Evolutionary conservation across 30 jellyfish, hydroid and myxozoan species (phyloP), one percentile per base, ranked within the genome.

Genomic region (Hydractinia symbiolongicarpus): DNA sequence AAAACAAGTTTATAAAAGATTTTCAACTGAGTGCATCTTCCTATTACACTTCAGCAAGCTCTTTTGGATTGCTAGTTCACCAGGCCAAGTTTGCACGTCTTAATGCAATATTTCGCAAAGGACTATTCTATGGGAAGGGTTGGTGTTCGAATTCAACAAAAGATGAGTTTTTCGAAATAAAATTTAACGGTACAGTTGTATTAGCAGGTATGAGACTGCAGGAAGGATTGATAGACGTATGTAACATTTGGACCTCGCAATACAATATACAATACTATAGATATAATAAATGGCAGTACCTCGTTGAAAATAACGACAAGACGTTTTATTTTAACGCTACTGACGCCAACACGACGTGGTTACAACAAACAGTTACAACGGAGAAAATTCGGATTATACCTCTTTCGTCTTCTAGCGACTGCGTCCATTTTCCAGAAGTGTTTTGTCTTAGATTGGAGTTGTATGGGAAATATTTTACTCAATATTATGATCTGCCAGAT

Each of bases 121-220:
- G 95, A 5, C 53, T 87, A 9, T 55, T 84, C 8, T 67, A 74
- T 16, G 89, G 84, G 61, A 87, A 85, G 8, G 95, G 95, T 40
- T 86, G 95, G 95, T 86, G 95, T 67, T 86, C 95, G 17, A 72
- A 55, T 8, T 13, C 83, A 4, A 61, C 75, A 40, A 76, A 70
- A 0, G 66, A 53, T 0, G 95, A 86, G 73, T 86, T 79, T 71
- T 51, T 73, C 5, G 79, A 86, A 57, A 81, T 86, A 13, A 67
- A 80, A 70, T 81, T 86, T 50, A 68, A 53, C 5, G 68, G 75
- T 21, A 50, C 79, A 8, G 86, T 73, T 8, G 11, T 72, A n/a
- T 72, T 86, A 10, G 74, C 90, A 7, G 80, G 78, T 10, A 10
- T 86, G 15, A 67, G 72, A 10, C n/a, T 72, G 44, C 95, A 86